phyloP scores from a whole-genome alignment of 2,888 invertebrate genomes.

The Drosophila paramelanica region DNA sequence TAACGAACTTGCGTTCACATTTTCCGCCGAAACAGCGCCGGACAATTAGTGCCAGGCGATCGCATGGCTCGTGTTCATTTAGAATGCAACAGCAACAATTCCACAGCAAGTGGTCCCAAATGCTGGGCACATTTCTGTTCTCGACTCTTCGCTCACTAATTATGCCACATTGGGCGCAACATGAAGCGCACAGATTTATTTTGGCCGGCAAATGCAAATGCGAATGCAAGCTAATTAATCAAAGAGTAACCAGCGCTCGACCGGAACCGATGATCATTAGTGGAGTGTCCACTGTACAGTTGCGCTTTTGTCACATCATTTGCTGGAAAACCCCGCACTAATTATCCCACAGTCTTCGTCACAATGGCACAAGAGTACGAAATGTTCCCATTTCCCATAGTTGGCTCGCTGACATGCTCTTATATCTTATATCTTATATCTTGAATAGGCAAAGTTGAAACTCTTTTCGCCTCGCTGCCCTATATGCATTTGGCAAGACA shows the following conservation, averaged over 20 bases:
- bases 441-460: constrained; percentile 37
- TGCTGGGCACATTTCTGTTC: constrained; percentile 2
- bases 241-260: constrained; percentile 37
- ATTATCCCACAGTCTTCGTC: constrained; percentile 43
- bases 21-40: constrained; percentile 15
- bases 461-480: constrained; percentile 66
- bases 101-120: constrained; percentile 68
- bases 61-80: constrained; percentile 50
- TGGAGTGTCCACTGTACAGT: constrained; percentile 29
- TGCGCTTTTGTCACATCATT: constrained; percentile 42
- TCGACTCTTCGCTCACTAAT: constrained; percentile 49
- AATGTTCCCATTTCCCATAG: constrained; percentile 14
- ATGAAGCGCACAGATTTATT: constrained; percentile 53
- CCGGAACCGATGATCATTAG: constrained; percentile 80
- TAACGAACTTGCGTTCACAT: constrained; percentile 4
- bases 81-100: constrained; percentile 45
- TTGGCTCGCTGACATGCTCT: constrained; percentile 15
- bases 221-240: constrained; percentile 67
- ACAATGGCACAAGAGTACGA: constrained; percentile 6
- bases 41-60: constrained; percentile 62
- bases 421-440: constrained; percentile 1
- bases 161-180: constrained; percentile 66
- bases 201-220: constrained; percentile 52
- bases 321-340: constrained; percentile 45
- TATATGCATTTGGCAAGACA: constrained; percentile 61